These are phyloP conservation scores for Tachypleus tridentatus DNA, from an alignment of 1,140 invertebrate species.

Conservation along the genomic window DNA sequence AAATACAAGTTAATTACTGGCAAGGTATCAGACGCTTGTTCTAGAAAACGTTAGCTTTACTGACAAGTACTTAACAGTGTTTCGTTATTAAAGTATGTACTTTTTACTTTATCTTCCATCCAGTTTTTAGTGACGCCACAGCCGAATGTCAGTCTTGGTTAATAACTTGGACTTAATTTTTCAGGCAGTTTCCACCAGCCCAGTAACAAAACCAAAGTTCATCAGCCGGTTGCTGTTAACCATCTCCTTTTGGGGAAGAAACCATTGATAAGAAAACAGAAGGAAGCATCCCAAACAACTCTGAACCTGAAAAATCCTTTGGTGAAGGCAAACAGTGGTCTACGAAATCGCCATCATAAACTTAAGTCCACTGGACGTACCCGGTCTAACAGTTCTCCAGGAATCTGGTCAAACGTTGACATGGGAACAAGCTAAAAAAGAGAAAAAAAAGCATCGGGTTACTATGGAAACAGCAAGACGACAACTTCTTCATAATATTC, in stretches of 20 bases:
- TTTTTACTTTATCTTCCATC: too few relatives aligned
- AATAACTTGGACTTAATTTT: too few relatives aligned
- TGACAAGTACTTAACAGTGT: too few relatives aligned
- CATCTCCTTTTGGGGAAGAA: slow-evolving; percentile 63
- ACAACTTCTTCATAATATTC: background rate
- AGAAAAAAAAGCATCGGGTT: background rate
- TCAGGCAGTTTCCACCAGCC: too few relatives aligned
- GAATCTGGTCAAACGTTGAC: background rate
- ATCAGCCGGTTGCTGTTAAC: slow-evolving; percentile 58
- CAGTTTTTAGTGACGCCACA: too few relatives aligned
- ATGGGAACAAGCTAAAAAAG: background rate
- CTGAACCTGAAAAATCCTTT: background rate
- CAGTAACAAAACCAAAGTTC: too few relatives aligned
- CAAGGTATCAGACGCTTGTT: too few relatives aligned
- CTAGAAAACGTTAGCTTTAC: too few relatives aligned
- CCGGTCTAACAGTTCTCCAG: background rate
- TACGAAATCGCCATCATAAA: background rate
- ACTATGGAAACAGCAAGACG: background rate
- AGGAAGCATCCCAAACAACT: background rate
- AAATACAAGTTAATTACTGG: too few relatives aligned
- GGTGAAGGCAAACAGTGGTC: background rate
- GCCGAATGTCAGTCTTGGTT: too few relatives aligned
- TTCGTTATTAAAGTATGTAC: too few relatives aligned
- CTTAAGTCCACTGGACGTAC: background rate
- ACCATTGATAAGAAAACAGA: slow-evolving; percentile 16